A percentile compares a stretch with the other conserved stretches of the same genome.
Conservation (phyloP, 2,113 vertebrate genomes). For the Arenaria interpres region DNA sequence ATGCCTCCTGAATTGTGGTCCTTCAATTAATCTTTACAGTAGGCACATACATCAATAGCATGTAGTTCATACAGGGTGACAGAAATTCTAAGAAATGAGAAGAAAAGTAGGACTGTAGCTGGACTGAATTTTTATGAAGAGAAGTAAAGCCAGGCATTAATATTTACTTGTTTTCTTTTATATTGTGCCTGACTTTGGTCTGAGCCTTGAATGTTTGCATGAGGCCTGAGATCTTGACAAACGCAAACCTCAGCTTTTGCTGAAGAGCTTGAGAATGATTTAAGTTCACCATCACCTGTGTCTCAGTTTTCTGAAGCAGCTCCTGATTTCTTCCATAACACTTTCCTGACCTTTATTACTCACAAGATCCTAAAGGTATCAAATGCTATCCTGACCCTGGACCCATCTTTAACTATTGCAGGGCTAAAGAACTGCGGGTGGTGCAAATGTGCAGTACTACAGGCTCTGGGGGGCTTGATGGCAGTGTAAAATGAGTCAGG, state of each 20-base stretch:
- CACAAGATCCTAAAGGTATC: neutral
- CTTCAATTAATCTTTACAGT: constrained; percentile 38
- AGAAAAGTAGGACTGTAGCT: neutral
- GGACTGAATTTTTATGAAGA: neutral
- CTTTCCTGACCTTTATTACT: neutral
- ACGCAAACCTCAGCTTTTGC: neutral
- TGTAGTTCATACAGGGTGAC: neutral
- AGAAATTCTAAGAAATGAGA: neutral
- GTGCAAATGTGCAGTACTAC: neutral
- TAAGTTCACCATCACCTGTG: neutral
- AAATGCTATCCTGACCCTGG: neutral
- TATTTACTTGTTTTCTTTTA: constrained; percentile 1
- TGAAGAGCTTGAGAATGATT: neutral
- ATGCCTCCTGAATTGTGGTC: neutral
- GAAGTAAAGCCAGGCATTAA: neutral
- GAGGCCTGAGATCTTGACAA: neutral
- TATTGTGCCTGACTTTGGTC: neutral
- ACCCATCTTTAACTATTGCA: neutral
- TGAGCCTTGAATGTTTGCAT: neutral
- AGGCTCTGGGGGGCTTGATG: neutral
- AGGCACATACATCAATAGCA: neutral
- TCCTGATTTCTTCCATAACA: neutral
- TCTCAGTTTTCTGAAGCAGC: neutral
- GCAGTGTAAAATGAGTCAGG: neutral
- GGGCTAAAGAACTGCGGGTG: neutral